A percentile compares a stretch with the other conserved stretches of the same genome.
Evolutionary conservation across 2,888 invertebrate genomes (phyloP).

Genomic region (Tetramorium bicarinatum): DNA sequence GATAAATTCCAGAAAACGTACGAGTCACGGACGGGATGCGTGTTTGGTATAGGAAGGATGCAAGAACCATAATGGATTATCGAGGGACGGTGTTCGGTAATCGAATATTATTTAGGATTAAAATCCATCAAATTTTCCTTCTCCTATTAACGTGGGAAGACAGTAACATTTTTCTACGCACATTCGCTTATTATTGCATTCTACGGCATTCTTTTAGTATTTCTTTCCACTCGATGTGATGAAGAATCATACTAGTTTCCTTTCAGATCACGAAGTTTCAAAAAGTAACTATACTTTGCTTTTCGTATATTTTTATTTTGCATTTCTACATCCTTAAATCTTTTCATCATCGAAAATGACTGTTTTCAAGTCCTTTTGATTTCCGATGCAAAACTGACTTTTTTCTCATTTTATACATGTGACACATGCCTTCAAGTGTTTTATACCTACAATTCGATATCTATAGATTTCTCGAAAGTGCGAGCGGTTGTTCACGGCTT

Average conservation of each 20-base stretch:
- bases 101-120: slow-evolving; percentile 84
- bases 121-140: slow-evolving; percentile 82
- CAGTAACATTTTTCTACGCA: not conserved
- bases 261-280: not conserved
- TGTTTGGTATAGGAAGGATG: slow-evolving; percentile 70
- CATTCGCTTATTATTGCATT: not conserved
- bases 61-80: slow-evolving; percentile 85
- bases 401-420: not conserved
- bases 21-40: slow-evolving; percentile 78
- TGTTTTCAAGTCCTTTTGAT: not conserved
- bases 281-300: not conserved
- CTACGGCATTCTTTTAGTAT: not conserved
- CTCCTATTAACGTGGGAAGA: slow-evolving; percentile 39
- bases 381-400: slow-evolving; percentile 2
- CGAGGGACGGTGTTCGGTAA: slow-evolving; percentile 78
- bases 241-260: not conserved
- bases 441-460: slow-evolving; percentile 7
- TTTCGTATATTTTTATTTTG: slow-evolving; percentile 5
- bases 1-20: slow-evolving; percentile 83
- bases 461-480: slow-evolving; percentile 29
- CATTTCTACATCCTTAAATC: not conserved
- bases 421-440: not conserved
- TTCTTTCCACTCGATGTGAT: not conserved
- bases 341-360: not conserved
- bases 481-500: slow-evolving; percentile 37